A percentile compares a stretch with the other conserved stretches of the same genome.
These are phyloP conservation scores for Thripadectes ignobilis DNA, from an alignment of 2,797 vertebrate genomes.

Conservation along the genomic window DNA sequence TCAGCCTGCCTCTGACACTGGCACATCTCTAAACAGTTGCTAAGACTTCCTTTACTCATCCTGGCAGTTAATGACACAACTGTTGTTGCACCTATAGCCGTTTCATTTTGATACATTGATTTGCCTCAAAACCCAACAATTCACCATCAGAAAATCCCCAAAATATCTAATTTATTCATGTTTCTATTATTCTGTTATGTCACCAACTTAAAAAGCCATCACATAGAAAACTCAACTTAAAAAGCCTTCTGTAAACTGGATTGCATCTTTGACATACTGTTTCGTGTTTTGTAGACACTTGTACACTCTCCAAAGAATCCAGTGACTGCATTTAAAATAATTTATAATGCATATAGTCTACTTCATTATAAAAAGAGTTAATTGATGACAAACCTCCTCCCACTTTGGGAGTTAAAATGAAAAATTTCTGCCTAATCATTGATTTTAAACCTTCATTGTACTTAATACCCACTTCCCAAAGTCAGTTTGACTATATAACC, in stretches of 20 bases:
- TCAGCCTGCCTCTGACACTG: not conserved
- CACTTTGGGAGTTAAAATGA: not conserved
- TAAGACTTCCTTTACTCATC: not conserved
- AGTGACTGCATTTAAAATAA: not conserved
- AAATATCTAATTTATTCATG: not conserved
- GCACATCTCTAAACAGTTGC: not conserved
- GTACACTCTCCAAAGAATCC: not conserved
- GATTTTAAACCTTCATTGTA: not conserved
- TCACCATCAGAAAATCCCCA: not conserved
- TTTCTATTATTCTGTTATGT: not conserved
- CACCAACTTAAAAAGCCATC: not conserved
- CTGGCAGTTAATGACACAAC: no score
- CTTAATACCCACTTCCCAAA: fast-evolving
- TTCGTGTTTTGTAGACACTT: not conserved
- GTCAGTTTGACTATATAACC: not conserved
- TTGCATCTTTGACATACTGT: not conserved
- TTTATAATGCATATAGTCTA: not conserved
- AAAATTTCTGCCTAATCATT: not conserved
- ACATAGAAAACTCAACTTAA: not conserved
- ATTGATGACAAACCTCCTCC: not conserved
- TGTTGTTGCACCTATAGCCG: not conserved
- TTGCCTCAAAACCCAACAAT: not conserved
- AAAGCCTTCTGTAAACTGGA: not conserved
- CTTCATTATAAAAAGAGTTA: not conserved
- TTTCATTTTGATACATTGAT: not conserved